Evolutionary conservation across 2,113 vertebrate species (phyloP).

Genomic region (Rhagologus leucostigma): DNA sequence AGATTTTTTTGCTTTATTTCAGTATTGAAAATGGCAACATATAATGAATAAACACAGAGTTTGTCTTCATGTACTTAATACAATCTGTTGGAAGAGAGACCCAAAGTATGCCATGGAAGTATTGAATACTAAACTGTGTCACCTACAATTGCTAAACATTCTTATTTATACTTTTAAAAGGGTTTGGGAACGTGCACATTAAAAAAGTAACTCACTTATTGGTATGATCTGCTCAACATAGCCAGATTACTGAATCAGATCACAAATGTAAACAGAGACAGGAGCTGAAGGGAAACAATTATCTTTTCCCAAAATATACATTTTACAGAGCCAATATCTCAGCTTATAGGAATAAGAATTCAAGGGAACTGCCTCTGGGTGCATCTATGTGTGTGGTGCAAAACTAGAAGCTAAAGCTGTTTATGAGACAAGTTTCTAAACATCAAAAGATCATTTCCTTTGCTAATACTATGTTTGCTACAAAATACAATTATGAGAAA

Average conservation of each 20-base stretch:
- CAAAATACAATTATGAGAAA: background rate
- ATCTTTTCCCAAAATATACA: background rate
- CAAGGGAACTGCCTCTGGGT: background rate
- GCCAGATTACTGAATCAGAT: conserved; percentile 2
- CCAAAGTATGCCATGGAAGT: background rate
- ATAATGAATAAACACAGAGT: background rate
- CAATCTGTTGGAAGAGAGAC: background rate
- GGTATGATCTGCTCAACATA: background rate
- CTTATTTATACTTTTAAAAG: background rate
- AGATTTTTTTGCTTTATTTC: background rate
- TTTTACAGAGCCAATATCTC: background rate
- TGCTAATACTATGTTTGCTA: background rate
- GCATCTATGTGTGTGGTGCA: background rate
- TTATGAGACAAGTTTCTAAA: background rate
- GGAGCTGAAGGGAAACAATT: background rate
- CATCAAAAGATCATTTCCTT: background rate
- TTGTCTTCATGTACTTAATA: background rate
- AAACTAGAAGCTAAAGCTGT: background rate
- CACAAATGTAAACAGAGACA: background rate
- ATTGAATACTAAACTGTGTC: background rate
- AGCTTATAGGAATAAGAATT: background rate
- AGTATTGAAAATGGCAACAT: background rate
- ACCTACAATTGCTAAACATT: background rate
- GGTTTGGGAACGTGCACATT: background rate
- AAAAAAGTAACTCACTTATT: background rate